Evolutionary conservation across 2,797 vertebrate species (phyloP).

Genomic region (Otus scops): DNA sequence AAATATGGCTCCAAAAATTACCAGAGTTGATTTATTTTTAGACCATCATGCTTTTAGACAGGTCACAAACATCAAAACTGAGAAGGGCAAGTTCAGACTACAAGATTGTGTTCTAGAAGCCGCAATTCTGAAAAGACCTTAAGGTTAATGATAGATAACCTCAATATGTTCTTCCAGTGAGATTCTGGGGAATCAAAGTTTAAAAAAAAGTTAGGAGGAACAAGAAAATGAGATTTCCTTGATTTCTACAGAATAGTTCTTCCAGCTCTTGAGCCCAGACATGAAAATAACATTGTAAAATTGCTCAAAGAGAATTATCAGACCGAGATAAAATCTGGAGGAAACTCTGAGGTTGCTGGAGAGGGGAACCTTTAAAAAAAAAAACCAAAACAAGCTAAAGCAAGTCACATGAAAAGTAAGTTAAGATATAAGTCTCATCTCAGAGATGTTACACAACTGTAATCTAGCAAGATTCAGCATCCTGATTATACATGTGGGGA

Average conservation of each 20-base stretch:
- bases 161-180: background rate
- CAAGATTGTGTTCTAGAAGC: background rate
- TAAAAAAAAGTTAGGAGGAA: background rate
- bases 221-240: background rate
- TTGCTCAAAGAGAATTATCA: background rate
- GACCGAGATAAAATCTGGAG: background rate
- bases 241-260: background rate
- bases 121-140: background rate
- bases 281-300: background rate
- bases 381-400: background rate
- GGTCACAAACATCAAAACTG: background rate
- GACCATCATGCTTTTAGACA: background rate
- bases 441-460: background rate
- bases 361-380: background rate
- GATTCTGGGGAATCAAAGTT: background rate
- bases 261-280: background rate
- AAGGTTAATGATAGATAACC: background rate
- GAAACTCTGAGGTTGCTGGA: background rate
- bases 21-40: background rate
- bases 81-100: background rate
- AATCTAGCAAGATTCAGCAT: background rate
- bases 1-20: background rate
- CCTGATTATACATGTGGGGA: background rate
- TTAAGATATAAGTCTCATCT: background rate
- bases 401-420: background rate